A percentile compares a stretch with the other conserved stretches of the same genome.
Conservation (phyloP, 1,140 invertebrate genomes). For the Apis florea region DNA sequence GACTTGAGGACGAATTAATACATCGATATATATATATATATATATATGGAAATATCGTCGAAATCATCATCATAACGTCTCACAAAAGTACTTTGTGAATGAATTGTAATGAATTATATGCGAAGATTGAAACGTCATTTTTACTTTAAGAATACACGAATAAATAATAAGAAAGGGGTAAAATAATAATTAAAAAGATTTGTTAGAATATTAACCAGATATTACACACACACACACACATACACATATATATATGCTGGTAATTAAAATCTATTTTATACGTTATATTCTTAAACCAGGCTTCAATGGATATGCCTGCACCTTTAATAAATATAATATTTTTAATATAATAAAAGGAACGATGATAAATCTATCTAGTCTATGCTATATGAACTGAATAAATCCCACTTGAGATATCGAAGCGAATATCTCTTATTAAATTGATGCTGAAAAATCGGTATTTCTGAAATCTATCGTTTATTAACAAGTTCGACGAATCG, state of each 20-base stretch:
- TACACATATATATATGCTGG: not conserved
- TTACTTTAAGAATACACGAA: no score
- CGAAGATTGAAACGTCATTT: no score
- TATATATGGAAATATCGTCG: no score
- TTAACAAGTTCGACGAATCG: no score
- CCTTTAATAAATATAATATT: not conserved
- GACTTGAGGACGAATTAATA: slow-evolving; percentile 10
- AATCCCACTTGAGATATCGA: not conserved
- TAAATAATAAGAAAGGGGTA: not conserved
- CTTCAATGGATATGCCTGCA: not conserved
- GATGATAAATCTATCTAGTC: not conserved
- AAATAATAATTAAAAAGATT: not conserved
- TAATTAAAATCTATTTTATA: slow-evolving; percentile 10
- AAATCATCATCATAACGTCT: no score
- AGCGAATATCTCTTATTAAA: not conserved
- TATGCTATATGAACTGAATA: not conserved
- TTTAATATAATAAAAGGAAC: not conserved
- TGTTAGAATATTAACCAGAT: not conserved
- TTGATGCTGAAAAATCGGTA: no score
- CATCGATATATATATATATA: no score
- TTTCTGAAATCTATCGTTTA: no score
- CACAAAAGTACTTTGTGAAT: no score
- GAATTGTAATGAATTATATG: no score
- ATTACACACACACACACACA: not conserved
- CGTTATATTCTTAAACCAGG: not conserved